Evolutionary conservation across 2,888 invertebrate genomes (phyloP), one percentile per base, ranked within the genome.

Genomic region (Aplocera efformata): DNA sequence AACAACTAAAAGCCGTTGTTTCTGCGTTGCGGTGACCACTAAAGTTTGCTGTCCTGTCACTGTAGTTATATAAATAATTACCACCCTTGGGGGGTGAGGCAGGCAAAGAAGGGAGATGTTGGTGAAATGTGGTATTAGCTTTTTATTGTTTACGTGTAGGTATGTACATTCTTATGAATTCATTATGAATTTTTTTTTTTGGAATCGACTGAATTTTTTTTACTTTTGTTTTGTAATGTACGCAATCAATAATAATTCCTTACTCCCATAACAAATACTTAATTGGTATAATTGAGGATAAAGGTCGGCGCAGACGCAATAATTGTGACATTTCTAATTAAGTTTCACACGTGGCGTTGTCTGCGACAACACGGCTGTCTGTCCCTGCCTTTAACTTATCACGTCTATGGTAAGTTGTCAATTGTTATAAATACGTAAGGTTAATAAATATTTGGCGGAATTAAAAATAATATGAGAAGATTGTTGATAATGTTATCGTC

Each of bases 401-500:
- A 41, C 27, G 36, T 34, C 33, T 38, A 28, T 38, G 40, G 33
- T 27, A 28, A 30, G 22, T 42, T 48, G 54, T 55, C 54, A 55
- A 55, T 52, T 55, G 42, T 41, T 50, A 42, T 47, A 45, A 37
- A 40, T 38, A 44, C 39, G 23, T 44, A 44, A 31, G 28, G 13
- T 6, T 21, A 11, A 29, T 26, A 13, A 22, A 27, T 27, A 33
- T 26, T 37, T 32, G 26, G 33, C 38, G 23, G 32, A 22, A 7
- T 29, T n/a, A 35, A 26, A 30, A 26, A 6, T 25, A 34, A 20
- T 10, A 38, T 10, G 21, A 37, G 26, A 32, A 37, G 36, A 42
- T 29, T 40, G 42, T 46, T 50, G 44, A 37, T 50, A 39, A 47
- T 40, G 44, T 49, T 48, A 50, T 53, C 41, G 39, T 32, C 38